Evolutionary conservation across 2,797 vertebrate species (phyloP).

Genomic region (Cuniculus paca): DNA sequence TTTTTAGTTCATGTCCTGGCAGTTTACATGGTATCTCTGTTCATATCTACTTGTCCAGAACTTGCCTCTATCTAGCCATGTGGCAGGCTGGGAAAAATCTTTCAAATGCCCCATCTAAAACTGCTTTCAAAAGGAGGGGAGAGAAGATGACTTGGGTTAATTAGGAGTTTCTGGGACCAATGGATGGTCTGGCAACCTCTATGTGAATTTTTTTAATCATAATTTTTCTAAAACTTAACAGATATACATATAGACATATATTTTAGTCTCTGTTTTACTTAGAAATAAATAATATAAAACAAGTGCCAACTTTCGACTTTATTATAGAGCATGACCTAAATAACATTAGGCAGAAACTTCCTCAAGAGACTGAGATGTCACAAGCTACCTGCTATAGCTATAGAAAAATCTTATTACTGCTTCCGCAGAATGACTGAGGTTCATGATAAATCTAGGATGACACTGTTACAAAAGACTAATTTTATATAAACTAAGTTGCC

Average conservation of each 20-base stretch:
- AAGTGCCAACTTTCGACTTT: background rate
- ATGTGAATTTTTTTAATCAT: background rate
- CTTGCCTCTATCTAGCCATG: background rate
- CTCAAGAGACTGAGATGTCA: background rate
- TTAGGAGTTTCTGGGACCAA: background rate
- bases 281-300: background rate
- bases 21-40: background rate
- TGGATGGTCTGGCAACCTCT: background rate
- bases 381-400: no score
- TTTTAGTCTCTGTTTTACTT: background rate
- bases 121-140: background rate
- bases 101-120: background rate
- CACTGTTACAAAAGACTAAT: background rate
- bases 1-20: background rate
- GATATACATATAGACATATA: background rate
- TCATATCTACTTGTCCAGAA: background rate
- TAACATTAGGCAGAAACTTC: background rate
- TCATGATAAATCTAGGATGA: background rate
- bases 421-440: background rate
- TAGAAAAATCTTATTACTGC: background rate
- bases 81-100: background rate
- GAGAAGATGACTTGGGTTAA: background rate
- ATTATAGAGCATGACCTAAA: background rate
- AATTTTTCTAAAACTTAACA: background rate
- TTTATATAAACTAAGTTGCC: background rate